Base-by-base conservation (phyloP, 2,888 invertebrate genomes). In the Tetranychus truncatus region DNA sequence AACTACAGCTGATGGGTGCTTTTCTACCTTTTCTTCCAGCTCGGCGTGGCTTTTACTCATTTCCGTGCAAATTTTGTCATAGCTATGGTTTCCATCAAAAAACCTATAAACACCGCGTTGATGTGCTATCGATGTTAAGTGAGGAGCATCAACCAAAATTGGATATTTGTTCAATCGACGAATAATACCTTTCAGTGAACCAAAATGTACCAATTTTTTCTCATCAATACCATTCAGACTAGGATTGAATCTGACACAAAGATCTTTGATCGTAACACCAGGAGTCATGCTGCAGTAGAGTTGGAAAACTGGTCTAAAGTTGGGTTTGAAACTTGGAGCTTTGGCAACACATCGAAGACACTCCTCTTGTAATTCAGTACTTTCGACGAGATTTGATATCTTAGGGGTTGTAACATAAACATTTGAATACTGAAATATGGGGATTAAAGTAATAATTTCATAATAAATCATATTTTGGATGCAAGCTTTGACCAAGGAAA, bases 401-500 rank as follows among this genome's bases (percentile, higher is more conserved):
- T 77, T 77, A 55, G 90, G 88, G 0, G 91, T 91, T 7, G 88
- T 87, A 77, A 90, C 88, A 82, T 92, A 93, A 80, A 91, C 89
- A 82, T 92, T 92, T 79, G 89, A 89, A 82, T 92, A 93, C 83
- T 91, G 90, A 77, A 92, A 86, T 78, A 91, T 88, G 11, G 91
- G 90, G 74, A 91, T 87, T 75, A 92, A 83, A 24, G 87, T 88
- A 0, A 91, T 88, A 15, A 89, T 88, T 15, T 88, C 88, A 80
- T 90, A 89, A 83, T 87, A 94, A 78, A 91, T 88, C 78, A 95
- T 85, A 84, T 95, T 95, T 82, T 94, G 94, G 76, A 95, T 88
- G 82, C 94, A 94, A 0, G 92, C 91, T 83, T 95, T 95, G 0
- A 95, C 95, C 55, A 95, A 85, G 82, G 92, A 91, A 78, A 91